phyloP scores from a whole-genome alignment of 2,797 vertebrate genomes.

The Nannoperca obscura region DNA sequence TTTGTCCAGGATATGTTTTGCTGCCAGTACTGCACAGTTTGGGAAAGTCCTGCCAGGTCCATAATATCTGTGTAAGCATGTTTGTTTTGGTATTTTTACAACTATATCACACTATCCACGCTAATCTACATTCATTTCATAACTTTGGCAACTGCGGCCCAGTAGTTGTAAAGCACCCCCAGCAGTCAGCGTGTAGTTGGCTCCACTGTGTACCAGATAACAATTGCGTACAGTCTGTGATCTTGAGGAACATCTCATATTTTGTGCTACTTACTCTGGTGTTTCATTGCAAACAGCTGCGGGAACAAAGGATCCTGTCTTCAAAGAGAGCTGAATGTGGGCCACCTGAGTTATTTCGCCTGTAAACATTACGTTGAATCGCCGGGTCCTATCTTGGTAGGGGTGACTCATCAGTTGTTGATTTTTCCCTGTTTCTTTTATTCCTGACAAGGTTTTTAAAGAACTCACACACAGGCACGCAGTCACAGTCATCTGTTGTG shows the following conservation, averaged over 20 bases:
- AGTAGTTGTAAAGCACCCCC: constrained; percentile 28
- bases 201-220: constrained; percentile 45
- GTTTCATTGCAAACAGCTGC: constrained; percentile 65
- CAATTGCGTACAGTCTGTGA: constrained; percentile 39
- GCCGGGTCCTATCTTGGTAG: constrained; percentile 36
- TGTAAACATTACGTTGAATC: constrained; percentile 66
- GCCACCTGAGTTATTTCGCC: constrained; percentile 65
- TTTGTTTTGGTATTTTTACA: constrained; percentile 19
- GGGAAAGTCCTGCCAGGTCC: background rate
- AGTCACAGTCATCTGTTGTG: constrained; percentile 25
- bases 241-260: constrained; percentile 55
- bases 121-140: constrained; percentile 26
- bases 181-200: constrained; percentile 20
- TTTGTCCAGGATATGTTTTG: constrained; percentile 11
- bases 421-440: constrained; percentile 32
- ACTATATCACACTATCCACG: constrained; percentile 7
- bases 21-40: background rate
- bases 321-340: constrained; percentile 62
- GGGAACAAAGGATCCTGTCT: constrained; percentile 64
- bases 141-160: constrained; percentile 22
- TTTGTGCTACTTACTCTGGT: constrained; percentile 53
- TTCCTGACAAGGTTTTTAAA: constrained; percentile 27
- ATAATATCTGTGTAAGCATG: constrained; percentile 6
- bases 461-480: constrained; percentile 15
- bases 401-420: constrained; percentile 63